Evolutionary conservation across 2,113 vertebrate genomes (phyloP).

Genomic region (Muntiacus muntjak): DNA sequence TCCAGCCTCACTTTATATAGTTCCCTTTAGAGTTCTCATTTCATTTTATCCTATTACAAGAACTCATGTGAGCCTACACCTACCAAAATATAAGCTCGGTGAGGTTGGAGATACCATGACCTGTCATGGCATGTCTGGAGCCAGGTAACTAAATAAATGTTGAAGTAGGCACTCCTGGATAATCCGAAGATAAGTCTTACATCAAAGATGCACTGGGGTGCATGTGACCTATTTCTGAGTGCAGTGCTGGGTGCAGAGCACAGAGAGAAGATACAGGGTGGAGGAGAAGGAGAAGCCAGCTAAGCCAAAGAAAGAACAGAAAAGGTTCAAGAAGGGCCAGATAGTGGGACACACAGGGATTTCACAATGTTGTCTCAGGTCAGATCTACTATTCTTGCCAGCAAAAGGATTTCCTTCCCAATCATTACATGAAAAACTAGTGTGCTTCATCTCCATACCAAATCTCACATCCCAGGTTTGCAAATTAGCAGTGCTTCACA

Average conservation of each 20-base stretch:
- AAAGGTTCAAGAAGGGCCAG: background rate
- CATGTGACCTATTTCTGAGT: background rate
- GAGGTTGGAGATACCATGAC: background rate
- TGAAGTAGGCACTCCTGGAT: background rate
- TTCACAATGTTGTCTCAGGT: background rate
- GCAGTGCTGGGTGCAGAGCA: background rate
- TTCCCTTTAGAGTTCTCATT: background rate
- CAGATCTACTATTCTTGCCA: background rate
- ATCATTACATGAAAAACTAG: background rate
- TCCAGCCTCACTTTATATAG: background rate
- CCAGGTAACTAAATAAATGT: background rate
- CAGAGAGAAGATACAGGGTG: background rate
- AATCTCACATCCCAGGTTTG: background rate
- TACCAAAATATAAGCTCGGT: background rate
- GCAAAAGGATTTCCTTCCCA: background rate
- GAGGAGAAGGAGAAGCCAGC: background rate
- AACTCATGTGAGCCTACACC: background rate
- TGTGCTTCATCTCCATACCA: background rate
- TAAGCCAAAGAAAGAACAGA: background rate
- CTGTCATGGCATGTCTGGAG: background rate
- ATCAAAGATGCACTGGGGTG: background rate
- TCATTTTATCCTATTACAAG: background rate
- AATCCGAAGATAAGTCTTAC: background rate
- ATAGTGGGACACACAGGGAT: background rate
- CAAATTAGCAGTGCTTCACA: background rate